These are phyloP conservation scores for Opisthograptis luteolata DNA, from an alignment of 2,888 invertebrate genomes.

Conservation along the genomic window DNA sequence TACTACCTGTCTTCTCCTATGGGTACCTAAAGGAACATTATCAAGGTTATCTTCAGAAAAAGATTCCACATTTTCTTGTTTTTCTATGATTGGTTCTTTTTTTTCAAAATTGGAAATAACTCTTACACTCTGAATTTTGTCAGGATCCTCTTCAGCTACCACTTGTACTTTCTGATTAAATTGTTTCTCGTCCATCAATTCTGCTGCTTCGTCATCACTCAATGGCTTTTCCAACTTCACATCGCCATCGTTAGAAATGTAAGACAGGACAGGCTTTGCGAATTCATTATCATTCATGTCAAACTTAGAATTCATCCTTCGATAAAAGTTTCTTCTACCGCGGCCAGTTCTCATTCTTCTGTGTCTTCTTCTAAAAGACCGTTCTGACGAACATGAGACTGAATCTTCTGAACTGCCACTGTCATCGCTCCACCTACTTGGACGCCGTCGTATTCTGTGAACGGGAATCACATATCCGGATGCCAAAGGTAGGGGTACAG, in stretches of 20 bases:
- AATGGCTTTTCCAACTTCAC: slow-evolving; percentile 56
- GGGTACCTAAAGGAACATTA: too few relatives aligned
- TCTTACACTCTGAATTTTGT: slow-evolving; percentile 31
- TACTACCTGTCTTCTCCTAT: slow-evolving; percentile 28
- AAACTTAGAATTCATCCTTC: slow-evolving; percentile 6
- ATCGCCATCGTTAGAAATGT: slow-evolving; percentile 46
- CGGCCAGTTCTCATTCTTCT: slow-evolving; percentile 16
- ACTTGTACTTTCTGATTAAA: slow-evolving; percentile 38
- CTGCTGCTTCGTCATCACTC: slow-evolving; percentile 52
- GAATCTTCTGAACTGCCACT: not conserved
- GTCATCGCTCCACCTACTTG: slow-evolving; percentile 1
- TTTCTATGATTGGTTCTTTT: slow-evolving; percentile 4
- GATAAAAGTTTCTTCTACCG: slow-evolving; percentile 7
- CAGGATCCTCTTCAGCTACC: slow-evolving; percentile 36
- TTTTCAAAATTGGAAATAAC: slow-evolving; percentile 39
- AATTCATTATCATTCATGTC: slow-evolving; percentile 33
- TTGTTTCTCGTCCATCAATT: slow-evolving; percentile 37
- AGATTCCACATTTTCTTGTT: too few relatives aligned
- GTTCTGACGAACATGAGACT: slow-evolving; percentile 3
- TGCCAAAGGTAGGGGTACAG: not conserved
- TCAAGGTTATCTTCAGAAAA: not conserved
- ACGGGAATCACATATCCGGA: slow-evolving; percentile 4
- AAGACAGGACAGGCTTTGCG: slow-evolving; percentile 45
- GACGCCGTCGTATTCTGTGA: not conserved
- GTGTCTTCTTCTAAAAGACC: slow-evolving; percentile 8